Conservation (phyloP, 2,888 invertebrate species). For the Exocentrus adspersus region DNA sequence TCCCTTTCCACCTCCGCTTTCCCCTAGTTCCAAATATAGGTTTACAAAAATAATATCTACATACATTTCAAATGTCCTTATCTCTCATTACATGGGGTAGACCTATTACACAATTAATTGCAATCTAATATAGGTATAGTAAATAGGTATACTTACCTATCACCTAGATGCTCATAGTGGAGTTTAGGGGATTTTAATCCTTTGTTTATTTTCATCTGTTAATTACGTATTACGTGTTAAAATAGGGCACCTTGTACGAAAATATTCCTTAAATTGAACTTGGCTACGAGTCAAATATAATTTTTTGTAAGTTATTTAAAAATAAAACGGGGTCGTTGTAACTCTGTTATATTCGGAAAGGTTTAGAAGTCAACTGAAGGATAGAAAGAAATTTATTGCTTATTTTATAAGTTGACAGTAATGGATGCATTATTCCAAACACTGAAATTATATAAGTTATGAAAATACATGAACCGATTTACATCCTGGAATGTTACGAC, state of each 20-base stretch:
- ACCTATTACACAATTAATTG: too few species aligned
- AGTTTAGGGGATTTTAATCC: too few species aligned
- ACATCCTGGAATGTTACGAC: not conserved
- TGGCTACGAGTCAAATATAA: constrained; percentile 6
- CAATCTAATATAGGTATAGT: too few species aligned
- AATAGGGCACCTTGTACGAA: not conserved
- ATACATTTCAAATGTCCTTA: too few species aligned
- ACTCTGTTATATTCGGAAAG: constrained; percentile 7
- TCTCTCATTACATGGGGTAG: too few species aligned
- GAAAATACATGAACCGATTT: not conserved
- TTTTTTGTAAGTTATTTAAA: constrained; percentile 21
- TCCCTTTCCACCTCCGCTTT: too few species aligned
- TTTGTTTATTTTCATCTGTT: not conserved
- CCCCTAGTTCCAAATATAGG: too few species aligned
- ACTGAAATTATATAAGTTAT: constrained; percentile 2
- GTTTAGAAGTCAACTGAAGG: constrained; percentile 27
- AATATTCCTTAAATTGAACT: constrained; percentile 5
- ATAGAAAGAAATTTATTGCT: constrained; percentile 13
- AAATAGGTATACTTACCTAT: too few species aligned
- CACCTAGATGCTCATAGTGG: too few species aligned
- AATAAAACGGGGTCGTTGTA: constrained; percentile 24
- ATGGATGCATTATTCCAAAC: constrained; percentile 8
- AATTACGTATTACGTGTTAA: not conserved
- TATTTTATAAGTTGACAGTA: constrained; percentile 6
- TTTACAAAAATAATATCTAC: too few species aligned